phyloP scores from a whole-genome alignment of 2,113 vertebrate species.

The Melanotaenia duboulayi region DNA sequence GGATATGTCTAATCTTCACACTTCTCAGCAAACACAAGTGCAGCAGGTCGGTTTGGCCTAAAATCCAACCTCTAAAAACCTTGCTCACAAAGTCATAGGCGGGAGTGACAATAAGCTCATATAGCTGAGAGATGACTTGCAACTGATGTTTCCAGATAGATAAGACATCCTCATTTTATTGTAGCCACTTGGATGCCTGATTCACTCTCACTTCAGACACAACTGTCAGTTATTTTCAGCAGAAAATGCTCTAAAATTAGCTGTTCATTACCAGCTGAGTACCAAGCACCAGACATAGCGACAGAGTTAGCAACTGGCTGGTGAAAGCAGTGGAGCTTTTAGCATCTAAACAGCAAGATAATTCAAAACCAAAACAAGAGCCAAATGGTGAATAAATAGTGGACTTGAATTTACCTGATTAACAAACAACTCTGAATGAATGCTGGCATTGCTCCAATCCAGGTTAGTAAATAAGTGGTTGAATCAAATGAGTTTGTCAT shows the following conservation, averaged over 20 bases:
- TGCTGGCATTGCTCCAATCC: not conserved
- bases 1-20: too few relatives aligned
- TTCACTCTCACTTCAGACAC: not conserved
- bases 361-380: not conserved
- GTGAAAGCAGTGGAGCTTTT: not conserved
- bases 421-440: not conserved
- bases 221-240: not conserved
- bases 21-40: too few relatives aligned
- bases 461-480: not conserved
- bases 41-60: too few relatives aligned
- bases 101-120: not conserved
- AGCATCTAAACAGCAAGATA: not conserved
- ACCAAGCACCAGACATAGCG: not conserved
- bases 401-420: not conserved
- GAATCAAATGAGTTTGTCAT: not conserved
- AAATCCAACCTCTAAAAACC: not conserved
- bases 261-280: not conserved
- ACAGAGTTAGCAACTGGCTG: not conserved
- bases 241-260: not conserved
- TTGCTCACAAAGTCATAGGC: not conserved
- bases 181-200: not conserved
- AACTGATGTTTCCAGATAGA: not conserved
- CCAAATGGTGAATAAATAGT: not conserved
- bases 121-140: not conserved
- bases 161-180: not conserved